Base-by-base conservation (phyloP, 2,797 vertebrate species). In the Psittacula echo region DNA sequence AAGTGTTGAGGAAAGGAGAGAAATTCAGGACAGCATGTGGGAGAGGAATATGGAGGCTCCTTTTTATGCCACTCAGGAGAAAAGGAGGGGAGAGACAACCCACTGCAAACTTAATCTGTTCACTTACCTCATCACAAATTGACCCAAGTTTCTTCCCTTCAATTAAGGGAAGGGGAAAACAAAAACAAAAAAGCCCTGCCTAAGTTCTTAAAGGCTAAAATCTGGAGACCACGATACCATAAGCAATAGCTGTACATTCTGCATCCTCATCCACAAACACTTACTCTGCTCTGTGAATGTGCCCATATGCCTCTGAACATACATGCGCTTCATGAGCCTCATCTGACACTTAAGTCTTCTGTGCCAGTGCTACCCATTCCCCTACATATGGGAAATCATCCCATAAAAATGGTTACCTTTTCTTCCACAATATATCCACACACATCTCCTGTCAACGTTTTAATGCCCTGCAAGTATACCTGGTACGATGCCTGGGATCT, bases 11-110 rank as follows among this genome's bases (percentile, higher is more conserved):
- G 96, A 97, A 97, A 97, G 96, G 94, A 97, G 97, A 98, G 97
- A 97, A 98, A 98, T 98, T 98, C 97, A 98, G 98, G 98, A 98
- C 97, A 98, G 97, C 97, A 88, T 92, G 98, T 98, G 98, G 98
- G 97, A 98, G 97, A 97, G 85, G 93, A 98, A 97, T 97, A 94
- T 96, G 91, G 90, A 97, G 96, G 94, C 96, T 97, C 94, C 95
- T 97, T 97, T 96, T 97, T 97, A 95, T 97, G 97, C 97, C 89
- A 95, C 85, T 96, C 90, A 90, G 96, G 89, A 97, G 96, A 96
- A 93, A 96, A 95, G 93, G 96, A 93, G 91, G 95, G 95, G 94
- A 97, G 64, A 87, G 76, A 96, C 92, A 96, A 96, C 96, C 97
- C 95, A 96, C 95, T 95, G 96, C 96, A 97, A 92, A 96, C 94